Conservation (phyloP, 2,888 invertebrate genomes). For the Plebejus argus region DNA sequence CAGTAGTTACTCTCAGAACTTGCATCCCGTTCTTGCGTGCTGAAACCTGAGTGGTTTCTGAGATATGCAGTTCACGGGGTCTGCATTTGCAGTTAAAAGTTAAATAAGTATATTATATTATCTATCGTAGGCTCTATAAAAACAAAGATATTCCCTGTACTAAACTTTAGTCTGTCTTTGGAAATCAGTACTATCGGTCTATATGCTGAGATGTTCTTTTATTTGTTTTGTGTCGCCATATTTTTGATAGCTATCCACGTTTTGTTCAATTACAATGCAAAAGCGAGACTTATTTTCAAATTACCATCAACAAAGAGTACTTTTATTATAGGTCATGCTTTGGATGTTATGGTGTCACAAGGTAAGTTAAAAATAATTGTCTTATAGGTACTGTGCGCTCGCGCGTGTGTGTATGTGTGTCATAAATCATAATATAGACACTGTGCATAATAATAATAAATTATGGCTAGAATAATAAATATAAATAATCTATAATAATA, state of each 20-base stretch:
- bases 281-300: constrained; percentile 49
- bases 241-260: constrained; percentile 28
- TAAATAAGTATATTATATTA: background rate
- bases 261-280: constrained; percentile 43
- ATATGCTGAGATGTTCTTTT: constrained; percentile 8
- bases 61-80: background rate
- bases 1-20: no score
- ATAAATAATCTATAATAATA: no score
- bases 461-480: no score
- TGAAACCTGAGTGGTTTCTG: no score
- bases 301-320: constrained; percentile 49
- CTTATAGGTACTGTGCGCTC: no score
- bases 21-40: no score
- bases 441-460: no score
- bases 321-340: constrained; percentile 29
- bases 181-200: background rate
- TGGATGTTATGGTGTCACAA: constrained; percentile 23
- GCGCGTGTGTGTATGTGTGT: no score
- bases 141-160: background rate
- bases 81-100: background rate
- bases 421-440: no score
- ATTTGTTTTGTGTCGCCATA: constrained; percentile 36
- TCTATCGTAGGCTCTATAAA: background rate
- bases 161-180: background rate
- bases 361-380: constrained; percentile 14